Percentiles rank a stretch among this genome's conserved stretches.
Evolutionary conservation across 2,113 vertebrate species (phyloP).

Genomic region (Nyctereutes procyonoides): DNA sequence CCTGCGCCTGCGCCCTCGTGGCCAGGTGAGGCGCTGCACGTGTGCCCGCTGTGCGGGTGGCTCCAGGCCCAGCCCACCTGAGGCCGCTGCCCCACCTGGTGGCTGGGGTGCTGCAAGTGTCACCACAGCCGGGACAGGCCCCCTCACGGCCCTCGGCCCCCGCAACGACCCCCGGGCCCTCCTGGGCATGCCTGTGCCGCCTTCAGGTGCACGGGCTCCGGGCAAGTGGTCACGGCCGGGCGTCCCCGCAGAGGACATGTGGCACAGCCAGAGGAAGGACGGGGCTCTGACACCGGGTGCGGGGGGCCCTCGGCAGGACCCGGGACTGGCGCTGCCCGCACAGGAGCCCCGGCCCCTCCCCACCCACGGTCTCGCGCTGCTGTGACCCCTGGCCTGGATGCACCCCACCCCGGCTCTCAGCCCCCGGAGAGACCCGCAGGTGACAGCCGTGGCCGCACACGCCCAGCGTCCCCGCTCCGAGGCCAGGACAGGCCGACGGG

Average conservation of each 20-base stretch:
- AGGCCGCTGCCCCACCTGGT: not conserved
- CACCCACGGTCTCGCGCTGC: too few species aligned
- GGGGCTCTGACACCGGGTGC: too few species aligned
- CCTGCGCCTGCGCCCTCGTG: not conserved
- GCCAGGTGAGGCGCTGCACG: not conserved
- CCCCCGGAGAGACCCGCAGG: too few species aligned
- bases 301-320: too few species aligned
- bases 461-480: not conserved
- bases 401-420: too few species aligned
- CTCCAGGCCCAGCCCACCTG: not conserved
- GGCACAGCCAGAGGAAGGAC: too few species aligned
- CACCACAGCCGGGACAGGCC: not conserved
- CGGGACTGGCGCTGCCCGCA: too few species aligned
- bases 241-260: not conserved
- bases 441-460: not conserved
- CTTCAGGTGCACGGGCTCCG: rapidly evolving
- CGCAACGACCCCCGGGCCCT: too few species aligned
- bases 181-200: not conserved
- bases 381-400: too few species aligned
- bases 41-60: not conserved
- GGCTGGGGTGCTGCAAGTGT: not conserved
- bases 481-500: too few species aligned
- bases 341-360: too few species aligned
- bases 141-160: not conserved
- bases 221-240: rapidly evolving